phyloP scores from a whole-genome alignment of 1,140 invertebrate species.

The Drosophila oshimai region DNA sequence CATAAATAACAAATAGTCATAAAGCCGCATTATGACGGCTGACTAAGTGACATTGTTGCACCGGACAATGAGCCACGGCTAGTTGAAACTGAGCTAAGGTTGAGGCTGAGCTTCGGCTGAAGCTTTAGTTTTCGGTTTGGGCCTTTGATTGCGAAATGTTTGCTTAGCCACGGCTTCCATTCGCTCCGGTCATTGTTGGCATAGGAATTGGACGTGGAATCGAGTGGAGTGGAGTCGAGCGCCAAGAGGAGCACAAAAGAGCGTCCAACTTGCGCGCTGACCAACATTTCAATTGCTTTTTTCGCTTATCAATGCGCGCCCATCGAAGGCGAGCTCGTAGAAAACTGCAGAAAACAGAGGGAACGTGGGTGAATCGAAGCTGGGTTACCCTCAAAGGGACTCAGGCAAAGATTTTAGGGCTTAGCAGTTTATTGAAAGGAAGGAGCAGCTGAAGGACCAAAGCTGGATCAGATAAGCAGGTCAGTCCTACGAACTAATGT shows the following conservation, averaged over 20 bases:
- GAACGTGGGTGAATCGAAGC: neutral
- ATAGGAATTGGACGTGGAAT: neutral
- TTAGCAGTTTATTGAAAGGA: no score
- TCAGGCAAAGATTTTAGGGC: no score
- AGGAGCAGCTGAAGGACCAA: no score
- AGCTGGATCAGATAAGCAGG: no score
- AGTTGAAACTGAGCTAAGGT: conserved; percentile 17
- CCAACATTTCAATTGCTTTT: conserved; percentile 69
- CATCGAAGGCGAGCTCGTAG: conserved; percentile 9
- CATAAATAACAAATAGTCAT: conserved; percentile 38
- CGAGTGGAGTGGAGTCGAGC: neutral
- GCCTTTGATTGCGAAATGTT: conserved; percentile 29
- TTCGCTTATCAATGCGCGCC: conserved; percentile 21
- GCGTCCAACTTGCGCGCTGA: conserved; percentile 13
- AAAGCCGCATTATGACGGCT: conserved; percentile 20
- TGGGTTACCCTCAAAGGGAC: neutral
- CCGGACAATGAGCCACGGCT: conserved; percentile 31
- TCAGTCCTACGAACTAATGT: no score
- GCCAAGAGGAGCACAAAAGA: conserved; percentile 17
- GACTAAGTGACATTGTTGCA: conserved; percentile 65
- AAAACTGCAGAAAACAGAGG: neutral
- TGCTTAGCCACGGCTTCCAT: conserved; percentile 10
- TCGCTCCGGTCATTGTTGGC: conserved; percentile 9
- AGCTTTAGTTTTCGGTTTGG: neutral
- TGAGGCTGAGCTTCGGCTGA: neutral